These are phyloP conservation scores for Chrysemys picta DNA, from an alignment of 2,113 vertebrate genomes.

Conservation along the genomic window DNA sequence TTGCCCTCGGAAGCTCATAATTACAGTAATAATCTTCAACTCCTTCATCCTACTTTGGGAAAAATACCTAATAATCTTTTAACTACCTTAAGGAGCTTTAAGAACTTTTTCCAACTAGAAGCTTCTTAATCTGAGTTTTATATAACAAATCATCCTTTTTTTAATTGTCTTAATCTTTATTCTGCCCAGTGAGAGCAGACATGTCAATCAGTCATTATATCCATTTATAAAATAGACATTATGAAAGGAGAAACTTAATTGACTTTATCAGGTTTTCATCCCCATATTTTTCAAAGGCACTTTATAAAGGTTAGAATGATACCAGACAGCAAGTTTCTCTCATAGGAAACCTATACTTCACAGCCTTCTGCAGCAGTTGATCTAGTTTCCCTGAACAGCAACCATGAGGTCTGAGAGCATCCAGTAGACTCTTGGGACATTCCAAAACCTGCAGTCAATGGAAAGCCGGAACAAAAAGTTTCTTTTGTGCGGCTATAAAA, in stretches of 20 bases:
- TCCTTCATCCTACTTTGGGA: not conserved
- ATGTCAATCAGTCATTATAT: not conserved
- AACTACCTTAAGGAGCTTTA: not conserved
- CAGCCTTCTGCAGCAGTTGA: not conserved
- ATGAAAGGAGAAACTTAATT: not conserved
- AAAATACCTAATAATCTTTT: not conserved
- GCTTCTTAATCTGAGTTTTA: not conserved
- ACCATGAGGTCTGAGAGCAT: not conserved
- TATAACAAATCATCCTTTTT: not conserved
- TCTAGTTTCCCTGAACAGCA: not conserved
- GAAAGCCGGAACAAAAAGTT: not conserved
- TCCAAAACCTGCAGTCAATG: not conserved
- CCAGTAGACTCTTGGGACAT: not conserved
- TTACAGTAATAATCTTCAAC: not conserved
- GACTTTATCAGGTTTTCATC: not conserved
- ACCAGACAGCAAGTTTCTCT: not conserved
- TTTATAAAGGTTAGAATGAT: not conserved
- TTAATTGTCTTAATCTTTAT: not conserved
- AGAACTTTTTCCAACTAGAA: not conserved
- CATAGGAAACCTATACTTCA: not conserved
- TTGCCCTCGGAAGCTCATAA: not conserved
- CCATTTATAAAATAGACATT: not conserved
- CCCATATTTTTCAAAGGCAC: not conserved
- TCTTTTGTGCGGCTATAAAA: not conserved
- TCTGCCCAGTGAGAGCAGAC: not conserved